These are phyloP conservation scores for Pyrgilauda ruficollis DNA, from an alignment of 2,113 vertebrate species.

Conservation along the genomic window DNA sequence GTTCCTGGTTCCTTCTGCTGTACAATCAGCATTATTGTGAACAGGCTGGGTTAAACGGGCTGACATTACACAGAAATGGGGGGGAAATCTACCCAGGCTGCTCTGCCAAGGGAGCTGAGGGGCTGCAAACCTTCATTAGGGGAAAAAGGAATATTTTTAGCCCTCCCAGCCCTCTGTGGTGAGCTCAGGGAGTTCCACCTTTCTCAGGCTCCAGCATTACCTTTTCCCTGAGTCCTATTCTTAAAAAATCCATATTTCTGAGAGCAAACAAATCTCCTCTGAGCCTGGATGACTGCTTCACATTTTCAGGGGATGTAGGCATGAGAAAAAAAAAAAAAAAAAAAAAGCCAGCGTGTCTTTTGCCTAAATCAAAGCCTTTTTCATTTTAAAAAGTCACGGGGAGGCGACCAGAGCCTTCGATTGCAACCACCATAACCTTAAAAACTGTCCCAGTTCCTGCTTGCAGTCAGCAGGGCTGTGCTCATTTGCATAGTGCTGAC, in stretches of 20 bases:
- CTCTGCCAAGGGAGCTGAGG: neutral
- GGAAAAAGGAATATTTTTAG: neutral
- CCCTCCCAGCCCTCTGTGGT: neutral
- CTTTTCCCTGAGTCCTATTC: neutral
- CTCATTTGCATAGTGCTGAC: constrained; percentile 52
- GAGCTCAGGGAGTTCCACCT: neutral
- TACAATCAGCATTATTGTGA: neutral
- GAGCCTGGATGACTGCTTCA: neutral
- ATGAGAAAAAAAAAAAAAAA: neutral
- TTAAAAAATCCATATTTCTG: neutral
- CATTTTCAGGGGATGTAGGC: neutral
- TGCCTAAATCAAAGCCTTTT: constrained; percentile 16
- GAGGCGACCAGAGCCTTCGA: neutral
- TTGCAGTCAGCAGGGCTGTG: constrained; percentile 24
- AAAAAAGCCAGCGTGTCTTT: neutral
- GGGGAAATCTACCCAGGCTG: neutral
- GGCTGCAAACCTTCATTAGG: neutral
- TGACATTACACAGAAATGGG: neutral
- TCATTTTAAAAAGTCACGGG: neutral
- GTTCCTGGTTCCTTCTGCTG: neutral
- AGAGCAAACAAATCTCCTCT: neutral
- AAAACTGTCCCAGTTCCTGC: constrained; percentile 44
- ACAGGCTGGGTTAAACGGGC: neutral
- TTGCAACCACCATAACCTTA: constrained; percentile 21
- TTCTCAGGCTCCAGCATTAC: neutral